These are phyloP conservation scores for Limnephilus rhombicus DNA, from an alignment of 2,888 invertebrate species.

Conservation along the genomic window DNA sequence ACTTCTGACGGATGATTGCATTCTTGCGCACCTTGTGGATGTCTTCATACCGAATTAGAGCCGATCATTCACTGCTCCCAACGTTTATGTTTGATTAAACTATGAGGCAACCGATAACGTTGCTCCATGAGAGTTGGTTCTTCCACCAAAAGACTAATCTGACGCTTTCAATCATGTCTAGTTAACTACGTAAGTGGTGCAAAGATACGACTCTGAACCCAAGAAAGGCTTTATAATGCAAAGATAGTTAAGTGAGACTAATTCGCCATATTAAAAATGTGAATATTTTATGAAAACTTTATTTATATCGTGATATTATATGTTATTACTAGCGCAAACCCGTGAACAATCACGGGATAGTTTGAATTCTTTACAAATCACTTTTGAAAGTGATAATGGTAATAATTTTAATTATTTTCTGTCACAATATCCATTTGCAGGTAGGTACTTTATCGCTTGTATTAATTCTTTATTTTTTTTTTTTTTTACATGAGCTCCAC, in stretches of 20 bases:
- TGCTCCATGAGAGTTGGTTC: neutral
- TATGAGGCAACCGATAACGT: neutral
- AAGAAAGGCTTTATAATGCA: neutral
- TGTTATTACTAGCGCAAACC: too few relatives aligned
- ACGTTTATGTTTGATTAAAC: neutral
- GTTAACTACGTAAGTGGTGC: neutral
- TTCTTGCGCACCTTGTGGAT: neutral
- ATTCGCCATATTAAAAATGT: too few relatives aligned
- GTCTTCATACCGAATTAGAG: neutral
- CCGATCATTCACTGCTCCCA: neutral
- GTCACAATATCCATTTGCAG: too few relatives aligned
- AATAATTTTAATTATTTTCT: too few relatives aligned
- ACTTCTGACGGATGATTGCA: neutral
- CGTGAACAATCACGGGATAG: too few relatives aligned
- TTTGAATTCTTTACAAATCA: too few relatives aligned
- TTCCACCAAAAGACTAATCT: neutral
- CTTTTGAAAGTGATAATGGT: too few relatives aligned
- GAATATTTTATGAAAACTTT: neutral
- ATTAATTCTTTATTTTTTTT: too few relatives aligned
- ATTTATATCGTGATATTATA: neutral
- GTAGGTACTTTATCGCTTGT: too few relatives aligned
- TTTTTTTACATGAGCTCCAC: too few relatives aligned
- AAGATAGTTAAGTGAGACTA: too few relatives aligned
- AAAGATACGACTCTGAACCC: neutral
- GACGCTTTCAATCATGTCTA: neutral